These are phyloP conservation scores for Vanessa tameamea DNA, from an alignment of 1,140 invertebrate species.

Conservation along the genomic window DNA sequence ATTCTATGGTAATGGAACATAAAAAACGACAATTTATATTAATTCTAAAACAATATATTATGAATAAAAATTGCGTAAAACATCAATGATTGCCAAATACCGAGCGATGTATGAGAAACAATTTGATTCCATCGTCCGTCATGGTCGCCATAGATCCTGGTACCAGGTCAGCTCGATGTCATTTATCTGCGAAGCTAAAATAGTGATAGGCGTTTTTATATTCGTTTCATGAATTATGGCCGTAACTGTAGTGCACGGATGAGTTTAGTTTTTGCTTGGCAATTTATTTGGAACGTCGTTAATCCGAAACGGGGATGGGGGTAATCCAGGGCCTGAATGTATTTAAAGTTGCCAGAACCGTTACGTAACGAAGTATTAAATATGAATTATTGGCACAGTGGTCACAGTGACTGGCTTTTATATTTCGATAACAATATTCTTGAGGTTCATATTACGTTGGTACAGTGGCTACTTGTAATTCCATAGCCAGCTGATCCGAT, in stretches of 20 bases:
- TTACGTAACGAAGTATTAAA: neutral
- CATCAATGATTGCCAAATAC: neutral
- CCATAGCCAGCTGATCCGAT: too few species aligned
- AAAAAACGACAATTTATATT: too few species aligned
- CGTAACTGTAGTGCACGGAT: constrained; percentile 38
- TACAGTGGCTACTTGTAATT: too few species aligned
- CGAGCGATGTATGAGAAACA: constrained; percentile 28
- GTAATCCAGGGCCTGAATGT: neutral
- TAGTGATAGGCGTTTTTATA: constrained; percentile 58
- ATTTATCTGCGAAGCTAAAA: constrained; percentile 54
- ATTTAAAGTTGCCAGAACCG: neutral
- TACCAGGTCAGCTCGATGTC: constrained; percentile 41
- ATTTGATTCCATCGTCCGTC: neutral
- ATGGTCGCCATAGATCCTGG: neutral
- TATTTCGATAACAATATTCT: too few species aligned
- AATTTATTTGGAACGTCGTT: constrained; percentile 34
- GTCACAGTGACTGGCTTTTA: too few species aligned
- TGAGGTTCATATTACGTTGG: too few species aligned
- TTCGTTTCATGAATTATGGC: constrained; percentile 52
- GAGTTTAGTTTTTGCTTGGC: constrained; percentile 40
- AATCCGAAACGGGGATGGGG: neutral
- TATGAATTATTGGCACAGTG: too few species aligned
- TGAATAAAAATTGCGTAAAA: too few species aligned
- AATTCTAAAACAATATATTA: too few species aligned
- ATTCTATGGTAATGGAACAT: too few species aligned